Conservation (phyloP, 1,140 invertebrate genomes). For the Drosophila kikkawai region DNA sequence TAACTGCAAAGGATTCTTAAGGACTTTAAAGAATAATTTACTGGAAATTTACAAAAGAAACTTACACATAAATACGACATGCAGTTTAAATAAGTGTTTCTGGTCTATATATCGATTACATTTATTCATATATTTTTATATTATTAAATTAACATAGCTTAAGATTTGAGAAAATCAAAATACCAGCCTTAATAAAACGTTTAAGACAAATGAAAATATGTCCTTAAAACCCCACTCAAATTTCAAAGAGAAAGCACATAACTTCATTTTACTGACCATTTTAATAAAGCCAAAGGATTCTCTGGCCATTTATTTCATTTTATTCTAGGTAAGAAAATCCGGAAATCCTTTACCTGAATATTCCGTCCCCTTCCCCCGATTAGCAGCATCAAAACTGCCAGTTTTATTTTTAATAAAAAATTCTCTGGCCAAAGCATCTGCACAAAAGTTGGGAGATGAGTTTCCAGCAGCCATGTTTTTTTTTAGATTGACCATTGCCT, state of each 20-base stretch:
- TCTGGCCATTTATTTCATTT: slow-evolving; percentile 10
- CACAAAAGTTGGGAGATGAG: slow-evolving; percentile 7
- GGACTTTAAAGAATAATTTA: neutral
- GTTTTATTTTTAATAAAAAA: slow-evolving; percentile 28
- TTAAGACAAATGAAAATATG: neutral
- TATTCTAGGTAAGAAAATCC: slow-evolving; percentile 4
- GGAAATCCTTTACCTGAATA: slow-evolving; percentile 3
- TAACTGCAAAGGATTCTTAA: neutral
- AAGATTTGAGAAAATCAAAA: neutral
- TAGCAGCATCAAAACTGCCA: slow-evolving; percentile 3
- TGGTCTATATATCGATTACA: neutral
- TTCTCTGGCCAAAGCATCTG: slow-evolving; percentile 1
- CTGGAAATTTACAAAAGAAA: neutral
- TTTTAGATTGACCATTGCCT: slow-evolving; percentile 6
- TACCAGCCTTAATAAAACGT: neutral
- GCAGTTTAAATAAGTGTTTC: neutral
- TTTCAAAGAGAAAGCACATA: neutral
- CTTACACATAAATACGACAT: no score
- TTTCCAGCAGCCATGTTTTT: slow-evolving; percentile 3
- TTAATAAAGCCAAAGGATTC: neutral
- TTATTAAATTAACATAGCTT: neutral
- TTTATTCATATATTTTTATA: neutral
- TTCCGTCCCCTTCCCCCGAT: neutral
- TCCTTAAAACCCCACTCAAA: neutral
- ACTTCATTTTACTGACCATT: neutral